Base-by-base conservation (phyloP, 2,888 invertebrate genomes). In the Tetrapedia diversipes region DNA sequence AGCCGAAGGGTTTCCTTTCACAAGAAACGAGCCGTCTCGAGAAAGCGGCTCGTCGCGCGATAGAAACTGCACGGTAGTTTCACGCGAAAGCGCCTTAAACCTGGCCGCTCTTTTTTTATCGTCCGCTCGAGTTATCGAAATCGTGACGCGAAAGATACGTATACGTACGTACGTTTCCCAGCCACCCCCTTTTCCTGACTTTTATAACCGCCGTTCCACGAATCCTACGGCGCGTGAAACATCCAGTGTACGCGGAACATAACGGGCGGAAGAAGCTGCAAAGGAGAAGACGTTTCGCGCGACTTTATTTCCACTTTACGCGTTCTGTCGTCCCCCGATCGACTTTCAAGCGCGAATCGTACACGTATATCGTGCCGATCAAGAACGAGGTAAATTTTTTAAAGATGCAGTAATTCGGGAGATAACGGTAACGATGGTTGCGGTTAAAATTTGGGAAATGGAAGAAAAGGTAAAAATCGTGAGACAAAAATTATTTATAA, bases 41-140 rank as follows among this genome's bases (percentile, higher is more conserved):
- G 22, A 60, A 32, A 32, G 14, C 11, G 32, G 8, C 32, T 32
- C 4, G 37, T 39, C 16, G 37, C 11, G 11, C 37, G 14, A 39
- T 16, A 4, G 4, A 39, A 39, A 39, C 39, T 16, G 39, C 39
- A 39, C 1, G 37, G 14, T 11, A 47, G 34, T 41, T 43, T 2
- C 22, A 2, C 34, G 47, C 34, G 4, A 60, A 47, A 11, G 47
- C 22, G 34, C 1, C 45, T 60, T 47, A 34, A 47, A 43, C 6
- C 43, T 19, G 27, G 39, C 27, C 56, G 14, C 8, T 6, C 22
- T 34, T 60, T 34, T 27, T 60, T 60, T 24, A 61, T 61, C 16
- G 24, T 16, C 1, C n/a, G 41, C 1, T 22, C 22, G 16, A 24
- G 16, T n/a, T 27, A 61, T 61, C 41, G 27, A 39, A 57, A 41